Base-by-base conservation (phyloP, 2,888 invertebrate species). In the Lamproptera curius region DNA sequence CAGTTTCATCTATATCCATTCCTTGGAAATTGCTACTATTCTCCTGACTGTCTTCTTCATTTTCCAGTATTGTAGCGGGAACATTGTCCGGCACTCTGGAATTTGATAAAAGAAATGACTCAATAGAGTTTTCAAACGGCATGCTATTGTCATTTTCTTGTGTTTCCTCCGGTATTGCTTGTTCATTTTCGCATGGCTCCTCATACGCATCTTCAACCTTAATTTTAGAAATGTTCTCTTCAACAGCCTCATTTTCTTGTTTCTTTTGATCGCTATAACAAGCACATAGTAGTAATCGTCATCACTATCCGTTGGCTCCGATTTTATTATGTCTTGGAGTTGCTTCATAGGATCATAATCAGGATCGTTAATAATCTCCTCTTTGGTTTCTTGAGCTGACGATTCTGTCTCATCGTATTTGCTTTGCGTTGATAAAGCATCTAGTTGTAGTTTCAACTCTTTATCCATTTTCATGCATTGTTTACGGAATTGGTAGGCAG, bases 201-300 rank as follows among this genome's bases (percentile, higher is more conserved):
- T 56, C 47, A n/a, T 42, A 41, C 44, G 61, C 50, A 2, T 53
- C 16, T 55, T 63, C 64, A 14, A 58, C 50, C 35, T 57, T 53
- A 33, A 54, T 40, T 16, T 37, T 15, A 23, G 37, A 13, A 15
- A 36, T 5, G 28, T 45, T 34, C 8, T 42, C 40, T 9, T 51
- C 44, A 20, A 53, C 38, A 26, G 52, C 52, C 11, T 61, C 52
- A n/a, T 61, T 57, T 28, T 65, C 52, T 46, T 70, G 64, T 26
- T 77, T 71, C 51, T 76, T 70, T 3, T 72, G 70, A 42, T 84
- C 78, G 60, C 80, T 51, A 88, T 84, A 1, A 88, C 86, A 15
- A 88, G 69, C 2, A 88, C 86, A 59, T 87, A 87, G 48, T 86
- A 88, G 41, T 62, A 82, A 56, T 88, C 87, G 67, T 88, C 88